Evolutionary conservation across 30 jellyfish, hydroid and myxozoan species (phyloP), one percentile per base, ranked within the genome.

Genomic region (Pseudorhiza aurosa): DNA sequence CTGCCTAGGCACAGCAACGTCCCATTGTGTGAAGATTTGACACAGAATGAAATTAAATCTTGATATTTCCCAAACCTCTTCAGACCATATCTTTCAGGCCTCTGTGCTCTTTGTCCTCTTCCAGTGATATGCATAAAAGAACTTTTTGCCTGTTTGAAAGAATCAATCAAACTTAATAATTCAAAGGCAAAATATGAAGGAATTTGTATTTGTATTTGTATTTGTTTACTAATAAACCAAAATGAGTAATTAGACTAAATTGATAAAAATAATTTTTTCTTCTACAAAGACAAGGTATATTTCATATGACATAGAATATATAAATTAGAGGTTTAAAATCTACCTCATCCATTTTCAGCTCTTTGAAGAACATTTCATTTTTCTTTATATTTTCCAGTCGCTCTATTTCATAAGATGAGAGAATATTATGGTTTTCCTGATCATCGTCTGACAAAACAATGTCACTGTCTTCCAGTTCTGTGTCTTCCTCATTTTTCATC

Each of bases 71-170:
- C n/a, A n/a, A n/a, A 80, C 91, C 91, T 80, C 65, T 80, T 80
- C 58, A 64, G 21, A 6, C 91, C 91, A 65, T 80, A 80, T 64
- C 31, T 80, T 68, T 49, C 81, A n/a, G 84, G 32, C 4, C 18
- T 65, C 43, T 26, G 24, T 19, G 57, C 40, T 30, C 30, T 32
- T 31, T 56, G 68, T 24, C 29, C 42, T 24, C 35, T 73, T 15
- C 75, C 75, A 1, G 63, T 47, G 4, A 72, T 37, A 22, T 19
- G 55, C 8, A 31, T 40, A 33, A 63, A 71, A 17, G 74, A 27
- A 31, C 31, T 17, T 51, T 80, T 80, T 8, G 71, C 83, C 91
- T 80, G 91, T 0, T 32, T 15, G 30, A 59, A 59, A 59, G 15
- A 5, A 2, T n/a, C 0, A 26, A 42, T 42, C 9, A 9, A 42